Conservation (phyloP, 2,888 invertebrate species). For the Drosophila lutescens region DNA sequence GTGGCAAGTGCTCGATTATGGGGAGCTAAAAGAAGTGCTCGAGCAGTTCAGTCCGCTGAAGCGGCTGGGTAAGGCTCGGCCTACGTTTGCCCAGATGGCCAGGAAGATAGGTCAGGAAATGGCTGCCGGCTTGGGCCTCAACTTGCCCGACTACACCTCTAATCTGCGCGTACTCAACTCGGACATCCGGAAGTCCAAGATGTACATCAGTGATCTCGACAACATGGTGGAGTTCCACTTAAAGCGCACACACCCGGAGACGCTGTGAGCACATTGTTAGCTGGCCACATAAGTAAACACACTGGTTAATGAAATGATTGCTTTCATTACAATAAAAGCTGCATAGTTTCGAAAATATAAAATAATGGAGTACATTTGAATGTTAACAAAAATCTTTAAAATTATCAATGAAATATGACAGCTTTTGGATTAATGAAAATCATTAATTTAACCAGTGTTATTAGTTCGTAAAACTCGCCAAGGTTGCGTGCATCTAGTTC, state of each 20-base stretch:
- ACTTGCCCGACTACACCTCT: conserved; percentile 78
- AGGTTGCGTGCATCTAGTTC: conserved; percentile 64
- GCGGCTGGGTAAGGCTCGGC: conserved; percentile 64
- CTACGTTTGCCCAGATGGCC: conserved; percentile 78
- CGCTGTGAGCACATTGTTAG: conserved; percentile 23
- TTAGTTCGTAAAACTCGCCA: conserved; percentile 26
- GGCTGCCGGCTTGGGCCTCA: conserved; percentile 62
- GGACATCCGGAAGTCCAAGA: conserved; percentile 83
- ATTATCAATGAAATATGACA: neutral
- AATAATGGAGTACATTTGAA: too few relatives aligned
- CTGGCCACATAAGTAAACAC: neutral
- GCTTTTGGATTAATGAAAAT: neutral
- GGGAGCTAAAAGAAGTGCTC: conserved; percentile 80
- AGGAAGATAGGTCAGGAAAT: conserved; percentile 82
- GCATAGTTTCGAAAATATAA: too few relatives aligned
- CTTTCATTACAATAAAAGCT: conserved; percentile 3
- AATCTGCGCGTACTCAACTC: conserved; percentile 83
- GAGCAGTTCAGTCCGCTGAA: conserved; percentile 73
- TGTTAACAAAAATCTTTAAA: too few relatives aligned
- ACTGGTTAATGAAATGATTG: neutral
- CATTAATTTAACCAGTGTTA: neutral
- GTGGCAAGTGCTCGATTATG: conserved; percentile 84
- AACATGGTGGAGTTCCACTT: conserved; percentile 84
- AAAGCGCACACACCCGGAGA: conserved; percentile 67
- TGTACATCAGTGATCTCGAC: conserved; percentile 80